phyloP scores from a whole-genome alignment of 2,888 invertebrate genomes.

The Eudasyphora cyanicolor region DNA sequence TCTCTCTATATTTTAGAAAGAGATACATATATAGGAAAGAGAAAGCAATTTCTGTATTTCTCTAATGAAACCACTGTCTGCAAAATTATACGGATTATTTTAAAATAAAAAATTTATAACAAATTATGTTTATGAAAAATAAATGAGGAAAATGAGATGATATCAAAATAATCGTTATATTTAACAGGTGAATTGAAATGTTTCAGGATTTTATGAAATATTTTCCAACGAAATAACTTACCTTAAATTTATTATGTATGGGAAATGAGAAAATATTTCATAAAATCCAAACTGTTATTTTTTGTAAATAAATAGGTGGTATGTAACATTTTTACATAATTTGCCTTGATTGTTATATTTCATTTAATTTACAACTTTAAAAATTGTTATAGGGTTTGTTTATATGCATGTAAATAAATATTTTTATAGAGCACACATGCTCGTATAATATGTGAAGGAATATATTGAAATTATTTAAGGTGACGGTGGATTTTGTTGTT shows the following conservation, averaged over 20 bases:
- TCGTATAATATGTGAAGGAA: background rate
- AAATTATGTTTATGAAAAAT: conserved; percentile 49
- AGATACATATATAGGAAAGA: too few relatives aligned
- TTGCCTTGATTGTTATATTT: background rate
- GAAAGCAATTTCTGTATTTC: too few relatives aligned
- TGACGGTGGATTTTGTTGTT: background rate
- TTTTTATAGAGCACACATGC: too few relatives aligned
- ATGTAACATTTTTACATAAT: background rate
- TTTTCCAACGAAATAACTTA: conserved; percentile 44
- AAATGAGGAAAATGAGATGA: conserved; percentile 57
- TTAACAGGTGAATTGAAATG: conserved; percentile 62
- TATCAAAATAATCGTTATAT: background rate
- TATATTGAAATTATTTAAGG: background rate
- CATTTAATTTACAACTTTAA: background rate
- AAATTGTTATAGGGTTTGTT: background rate
- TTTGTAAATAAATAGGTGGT: background rate
- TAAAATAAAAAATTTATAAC: conserved; percentile 37
- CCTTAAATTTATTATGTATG: conserved; percentile 23
- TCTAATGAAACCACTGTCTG: too few relatives aligned
- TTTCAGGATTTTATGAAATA: conserved; percentile 63
- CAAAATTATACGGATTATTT: too few relatives aligned
- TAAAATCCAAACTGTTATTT: conserved; percentile 42
- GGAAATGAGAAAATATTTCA: conserved; percentile 39
- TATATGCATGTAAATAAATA: background rate
- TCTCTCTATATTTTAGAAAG: too few relatives aligned